Conservation (phyloP, 2,797 vertebrate species). For the Sebastes trivittatus region DNA sequence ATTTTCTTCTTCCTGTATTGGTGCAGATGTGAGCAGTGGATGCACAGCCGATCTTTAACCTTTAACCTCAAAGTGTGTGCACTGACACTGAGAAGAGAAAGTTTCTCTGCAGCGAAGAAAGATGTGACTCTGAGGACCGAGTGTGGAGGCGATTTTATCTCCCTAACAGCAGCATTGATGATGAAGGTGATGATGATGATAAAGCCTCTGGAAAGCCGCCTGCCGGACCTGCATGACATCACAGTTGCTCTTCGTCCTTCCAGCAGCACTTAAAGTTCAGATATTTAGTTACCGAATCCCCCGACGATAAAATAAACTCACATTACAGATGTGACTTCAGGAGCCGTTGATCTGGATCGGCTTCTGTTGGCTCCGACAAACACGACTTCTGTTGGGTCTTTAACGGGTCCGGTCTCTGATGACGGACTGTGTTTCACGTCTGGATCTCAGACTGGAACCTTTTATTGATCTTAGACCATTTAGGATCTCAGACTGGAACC, state of each 20-base stretch:
- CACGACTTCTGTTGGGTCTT: constrained; percentile 19
- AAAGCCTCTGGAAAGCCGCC: neutral
- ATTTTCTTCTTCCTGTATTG: neutral
- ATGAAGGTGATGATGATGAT: constrained; percentile 2
- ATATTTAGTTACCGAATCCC: constrained; percentile 33
- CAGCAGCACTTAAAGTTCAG: constrained; percentile 9
- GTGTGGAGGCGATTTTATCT: neutral
- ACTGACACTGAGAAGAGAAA: neutral
- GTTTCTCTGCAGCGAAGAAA: neutral
- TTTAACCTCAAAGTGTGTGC: neutral
- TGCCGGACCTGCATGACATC: constrained; percentile 37
- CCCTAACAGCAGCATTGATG: neutral
- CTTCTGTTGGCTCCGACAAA: constrained; percentile 3
- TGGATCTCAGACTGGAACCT: neutral
- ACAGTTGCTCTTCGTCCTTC: constrained; percentile 7
- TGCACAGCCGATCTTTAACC: neutral
- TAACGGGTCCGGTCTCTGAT: neutral
- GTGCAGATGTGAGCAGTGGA: neutral
- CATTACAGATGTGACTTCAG: constrained; percentile 46
- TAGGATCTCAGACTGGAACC: too few relatives aligned
- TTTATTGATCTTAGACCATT: too few relatives aligned
- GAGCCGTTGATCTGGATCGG: constrained; percentile 13
- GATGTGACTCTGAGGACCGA: neutral
- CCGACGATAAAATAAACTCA: constrained; percentile 29
- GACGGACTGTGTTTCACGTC: neutral